Evolutionary conservation across 2,797 vertebrate species (phyloP).

Genomic region (Enoplosus armatus): DNA sequence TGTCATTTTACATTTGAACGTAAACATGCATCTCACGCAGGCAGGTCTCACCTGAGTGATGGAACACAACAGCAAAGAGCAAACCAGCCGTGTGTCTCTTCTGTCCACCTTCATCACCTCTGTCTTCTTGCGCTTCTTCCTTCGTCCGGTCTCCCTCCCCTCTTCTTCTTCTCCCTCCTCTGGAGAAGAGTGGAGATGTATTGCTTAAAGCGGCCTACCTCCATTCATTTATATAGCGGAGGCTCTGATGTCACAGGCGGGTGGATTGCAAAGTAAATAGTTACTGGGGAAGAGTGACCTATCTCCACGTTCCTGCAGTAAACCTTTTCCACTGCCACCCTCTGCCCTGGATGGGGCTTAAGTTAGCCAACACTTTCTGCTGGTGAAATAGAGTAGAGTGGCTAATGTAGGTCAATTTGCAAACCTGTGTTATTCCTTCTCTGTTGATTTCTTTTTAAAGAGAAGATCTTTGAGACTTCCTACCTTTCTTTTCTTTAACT

Average conservation of each 20-base stretch:
- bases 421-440: not conserved
- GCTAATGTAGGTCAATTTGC: not conserved
- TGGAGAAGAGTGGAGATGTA: not conserved
- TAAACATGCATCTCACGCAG: too few relatives aligned
- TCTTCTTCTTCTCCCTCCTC: slow-evolving; percentile 16
- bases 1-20: not conserved
- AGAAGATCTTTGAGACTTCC: not conserved
- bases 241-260: slow-evolving; percentile 33
- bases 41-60: slow-evolving; percentile 41
- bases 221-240: slow-evolving; percentile 34
- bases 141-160: not conserved
- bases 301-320: not conserved
- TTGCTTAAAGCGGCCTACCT: slow-evolving; percentile 2
- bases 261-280: slow-evolving; percentile 42
- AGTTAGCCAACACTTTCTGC: too few relatives aligned
- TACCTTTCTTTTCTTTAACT: too few relatives aligned
- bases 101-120: slow-evolving; percentile 30
- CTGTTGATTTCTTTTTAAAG: not conserved
- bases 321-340: slow-evolving; percentile 6
- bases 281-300: not conserved
- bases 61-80: slow-evolving; percentile 31
- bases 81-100: slow-evolving; percentile 5
- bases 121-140: not conserved
- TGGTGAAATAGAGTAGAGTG: not conserved
- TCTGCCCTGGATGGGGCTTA: not conserved